phyloP scores from a whole-genome alignment of 2,797 vertebrate genomes.

The Acanthopagrus latus region DNA sequence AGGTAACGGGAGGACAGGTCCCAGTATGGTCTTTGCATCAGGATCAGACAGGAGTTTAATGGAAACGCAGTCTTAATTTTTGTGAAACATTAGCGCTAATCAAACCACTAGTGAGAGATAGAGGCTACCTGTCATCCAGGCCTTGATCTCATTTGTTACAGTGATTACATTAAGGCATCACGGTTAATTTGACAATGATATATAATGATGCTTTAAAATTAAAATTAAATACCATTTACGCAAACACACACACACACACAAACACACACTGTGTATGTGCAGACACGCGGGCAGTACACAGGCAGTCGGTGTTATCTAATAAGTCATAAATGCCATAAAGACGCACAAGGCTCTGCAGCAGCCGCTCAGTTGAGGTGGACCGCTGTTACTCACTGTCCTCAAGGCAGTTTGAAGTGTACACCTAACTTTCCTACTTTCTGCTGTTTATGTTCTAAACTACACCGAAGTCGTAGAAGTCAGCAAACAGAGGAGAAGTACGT shows the following conservation, averaged over 20 bases:
- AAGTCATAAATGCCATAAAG: slow-evolving; percentile 1
- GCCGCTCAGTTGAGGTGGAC: not conserved
- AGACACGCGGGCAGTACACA: slow-evolving; percentile 2
- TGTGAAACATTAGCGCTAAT: slow-evolving; percentile 60
- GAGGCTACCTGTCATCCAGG: slow-evolving; percentile 48
- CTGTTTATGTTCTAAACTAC: not conserved
- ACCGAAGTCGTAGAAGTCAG: slow-evolving; percentile 19
- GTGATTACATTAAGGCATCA: slow-evolving; percentile 65
- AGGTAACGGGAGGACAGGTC: not conserved
- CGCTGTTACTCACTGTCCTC: slow-evolving; percentile 13
- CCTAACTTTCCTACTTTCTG: not conserved
- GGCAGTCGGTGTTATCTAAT: not conserved
- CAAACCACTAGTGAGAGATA: slow-evolving; percentile 40
- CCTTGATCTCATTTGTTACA: slow-evolving; percentile 63
- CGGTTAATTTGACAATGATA: slow-evolving; percentile 67
- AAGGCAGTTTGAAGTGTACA: not conserved
- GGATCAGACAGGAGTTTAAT: slow-evolving; percentile 39
- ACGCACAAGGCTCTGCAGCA: not conserved
- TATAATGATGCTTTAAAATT: slow-evolving; percentile 49
- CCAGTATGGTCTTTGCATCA: not conserved
- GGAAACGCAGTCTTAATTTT: slow-evolving; percentile 51
- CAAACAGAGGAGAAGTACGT: slow-evolving; percentile 24
- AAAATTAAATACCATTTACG: slow-evolving; percentile 51
- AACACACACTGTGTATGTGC: not conserved
- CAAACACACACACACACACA: slow-evolving; percentile 23